Percentiles rank a stretch among this genome's conserved stretches.
These are phyloP conservation scores for Dendrolimus pini DNA, from an alignment of 2,888 invertebrate genomes.

Conservation along the genomic window DNA sequence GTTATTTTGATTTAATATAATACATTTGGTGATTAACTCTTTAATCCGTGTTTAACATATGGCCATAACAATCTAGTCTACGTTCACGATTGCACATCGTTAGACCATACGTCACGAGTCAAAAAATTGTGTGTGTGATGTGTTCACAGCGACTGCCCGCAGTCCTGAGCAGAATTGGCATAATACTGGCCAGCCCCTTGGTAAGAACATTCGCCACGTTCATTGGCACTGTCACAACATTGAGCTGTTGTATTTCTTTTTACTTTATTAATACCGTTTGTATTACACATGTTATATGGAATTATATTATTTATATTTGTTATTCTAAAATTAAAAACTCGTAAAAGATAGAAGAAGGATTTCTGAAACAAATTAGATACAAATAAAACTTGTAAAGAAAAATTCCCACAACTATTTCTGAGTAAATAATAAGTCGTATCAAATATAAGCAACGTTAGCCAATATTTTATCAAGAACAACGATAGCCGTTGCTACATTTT, in stretches of 20 bases:
- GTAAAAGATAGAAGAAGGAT: no score
- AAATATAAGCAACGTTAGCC: no score
- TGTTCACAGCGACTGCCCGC: constrained; percentile 95
- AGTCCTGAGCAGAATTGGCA: constrained; percentile 97
- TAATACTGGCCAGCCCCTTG: constrained; percentile 96
- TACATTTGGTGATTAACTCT: constrained; percentile 5
- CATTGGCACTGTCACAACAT: constrained; percentile 67
- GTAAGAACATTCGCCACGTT: constrained; percentile 82
- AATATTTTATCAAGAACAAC: no score
- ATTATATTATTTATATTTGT: no score
- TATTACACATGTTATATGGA: no score
- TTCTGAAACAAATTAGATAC: no score
- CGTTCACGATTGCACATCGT: constrained; percentile 63
- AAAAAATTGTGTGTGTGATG: constrained; percentile 79
- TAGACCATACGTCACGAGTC: constrained; percentile 72
- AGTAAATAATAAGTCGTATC: no score
- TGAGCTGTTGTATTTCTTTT: constrained; percentile 52
- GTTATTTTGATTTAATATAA: constrained; percentile 6
- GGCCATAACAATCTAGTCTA: constrained; percentile 71
- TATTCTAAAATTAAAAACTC: no score
- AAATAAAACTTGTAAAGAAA: no score
- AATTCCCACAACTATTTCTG: no score
- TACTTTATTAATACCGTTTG: constrained; percentile 9
- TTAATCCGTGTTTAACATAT: constrained; percentile 15
- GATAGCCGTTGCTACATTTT: no score